phyloP scores from a whole-genome alignment of 1,140 invertebrate genomes.

The Euwallacea similis region DNA sequence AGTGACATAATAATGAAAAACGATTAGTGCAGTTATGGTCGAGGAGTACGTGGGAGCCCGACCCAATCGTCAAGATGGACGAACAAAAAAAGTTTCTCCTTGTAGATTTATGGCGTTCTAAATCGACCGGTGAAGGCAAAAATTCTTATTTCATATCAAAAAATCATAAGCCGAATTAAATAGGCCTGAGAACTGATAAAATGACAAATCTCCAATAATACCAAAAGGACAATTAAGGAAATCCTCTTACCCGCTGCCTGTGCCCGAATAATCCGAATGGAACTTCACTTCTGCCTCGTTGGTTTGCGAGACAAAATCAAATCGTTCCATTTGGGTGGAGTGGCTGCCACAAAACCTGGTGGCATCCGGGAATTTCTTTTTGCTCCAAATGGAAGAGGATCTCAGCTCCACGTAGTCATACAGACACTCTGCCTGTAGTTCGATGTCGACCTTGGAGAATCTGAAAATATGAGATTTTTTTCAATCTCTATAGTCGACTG shows the following conservation, averaged over 20 bases:
- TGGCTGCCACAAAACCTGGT: conserved; percentile 62
- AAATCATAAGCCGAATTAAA: too few species aligned
- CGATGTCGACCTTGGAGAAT: conserved; percentile 69
- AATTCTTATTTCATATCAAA: too few species aligned
- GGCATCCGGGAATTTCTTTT: conserved; percentile 14
- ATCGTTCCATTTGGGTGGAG: conserved; percentile 59
- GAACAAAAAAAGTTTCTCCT: too few species aligned
- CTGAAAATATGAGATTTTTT: conserved; percentile 38
- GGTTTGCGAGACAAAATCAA: conserved; percentile 63
- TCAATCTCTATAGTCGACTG: not conserved
- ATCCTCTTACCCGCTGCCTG: conserved; percentile 57
- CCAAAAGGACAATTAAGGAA: too few species aligned
- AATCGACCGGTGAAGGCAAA: too few species aligned
- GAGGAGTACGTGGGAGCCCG: too few species aligned
- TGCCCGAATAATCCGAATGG: conserved; percentile 70
- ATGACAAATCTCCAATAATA: too few species aligned
- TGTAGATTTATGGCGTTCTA: too few species aligned
- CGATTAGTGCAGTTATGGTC: too few species aligned
- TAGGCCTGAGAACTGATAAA: too few species aligned
- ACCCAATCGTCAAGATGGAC: too few species aligned
- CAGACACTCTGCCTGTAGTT: conserved; percentile 72
- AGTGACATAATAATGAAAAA: too few species aligned
- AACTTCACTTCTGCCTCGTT: conserved; percentile 66
- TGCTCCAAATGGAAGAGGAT: conserved; percentile 37
- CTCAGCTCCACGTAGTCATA: conserved; percentile 72